These are phyloP conservation scores for Hemiscyllium ocellatum DNA, from an alignment of 2,113 vertebrate species.

Conservation along the genomic window DNA sequence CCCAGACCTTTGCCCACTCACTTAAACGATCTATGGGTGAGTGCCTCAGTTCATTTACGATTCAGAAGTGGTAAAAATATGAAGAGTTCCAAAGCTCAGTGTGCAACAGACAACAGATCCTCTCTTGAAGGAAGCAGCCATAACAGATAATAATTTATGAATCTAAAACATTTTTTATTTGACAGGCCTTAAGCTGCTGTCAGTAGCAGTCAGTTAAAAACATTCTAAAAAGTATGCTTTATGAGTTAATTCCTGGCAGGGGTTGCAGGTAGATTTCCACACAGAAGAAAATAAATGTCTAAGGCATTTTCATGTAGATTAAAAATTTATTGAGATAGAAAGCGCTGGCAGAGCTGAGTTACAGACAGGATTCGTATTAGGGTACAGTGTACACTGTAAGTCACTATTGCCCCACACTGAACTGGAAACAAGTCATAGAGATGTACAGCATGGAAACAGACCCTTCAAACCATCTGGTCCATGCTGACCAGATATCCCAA, in stretches of 20 bases:
- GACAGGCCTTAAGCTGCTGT: background rate
- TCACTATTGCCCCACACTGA: background rate
- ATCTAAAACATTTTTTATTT: background rate
- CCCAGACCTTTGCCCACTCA: too few relatives aligned
- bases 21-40: too few relatives aligned
- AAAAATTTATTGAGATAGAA: background rate
- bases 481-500: too few relatives aligned
- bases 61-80: background rate
- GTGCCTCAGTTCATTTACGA: background rate
- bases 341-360: background rate
- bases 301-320: background rate
- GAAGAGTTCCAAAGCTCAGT: background rate
- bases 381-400: background rate
- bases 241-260: background rate
- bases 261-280: background rate
- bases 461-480: too few relatives aligned
- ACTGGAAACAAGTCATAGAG: background rate
- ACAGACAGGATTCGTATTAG: background rate
- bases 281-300: background rate
- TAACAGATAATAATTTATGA: background rate
- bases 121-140: background rate
- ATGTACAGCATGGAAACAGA: too few relatives aligned
- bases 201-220: background rate
- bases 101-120: background rate
- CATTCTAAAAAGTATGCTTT: background rate